A percentile compares a stretch with the other conserved stretches of the same genome.
Evolutionary conservation across 1,140 invertebrate species (phyloP).

Genomic region (Drosophila sucinea): DNA sequence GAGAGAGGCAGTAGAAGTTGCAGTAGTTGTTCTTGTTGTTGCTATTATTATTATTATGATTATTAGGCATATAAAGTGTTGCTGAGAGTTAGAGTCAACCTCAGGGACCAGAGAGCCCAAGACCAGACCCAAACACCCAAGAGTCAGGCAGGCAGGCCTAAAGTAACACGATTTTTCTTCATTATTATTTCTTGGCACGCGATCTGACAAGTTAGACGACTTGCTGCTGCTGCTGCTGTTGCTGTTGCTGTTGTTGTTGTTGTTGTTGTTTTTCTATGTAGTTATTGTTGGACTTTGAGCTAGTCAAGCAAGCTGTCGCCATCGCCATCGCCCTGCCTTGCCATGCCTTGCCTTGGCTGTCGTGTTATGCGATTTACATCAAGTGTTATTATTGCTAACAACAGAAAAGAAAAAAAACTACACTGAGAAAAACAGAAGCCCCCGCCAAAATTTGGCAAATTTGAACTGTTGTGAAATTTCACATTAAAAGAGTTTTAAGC

Average conservation of each 20-base stretch:
- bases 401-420: background rate
- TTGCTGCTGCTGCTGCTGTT: conserved; percentile 35
- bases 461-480: background rate
- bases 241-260: conserved; percentile 7
- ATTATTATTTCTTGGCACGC: conserved; percentile 81
- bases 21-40: conserved; percentile 12
- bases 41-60: conserved; percentile 57
- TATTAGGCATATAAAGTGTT: conserved; percentile 72
- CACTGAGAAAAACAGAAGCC: conserved; percentile 6
- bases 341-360: conserved; percentile 47
- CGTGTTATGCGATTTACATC: conserved; percentile 75
- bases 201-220: conserved; percentile 75
- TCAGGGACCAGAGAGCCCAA: conserved; percentile 3
- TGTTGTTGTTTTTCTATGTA: conserved; percentile 17
- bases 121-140: conserved; percentile 17
- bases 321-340: conserved; percentile 28
- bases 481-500: too few species aligned
- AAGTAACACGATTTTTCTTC: conserved; percentile 76
- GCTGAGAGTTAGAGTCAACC: conserved; percentile 19
- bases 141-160: conserved; percentile 57
- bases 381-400: conserved; percentile 43
- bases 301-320: conserved; percentile 76
- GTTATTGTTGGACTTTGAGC: conserved; percentile 68
- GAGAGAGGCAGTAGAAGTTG: conserved; percentile 20
- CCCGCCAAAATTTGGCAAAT: background rate